These are phyloP conservation scores for Drosophila maculinotata DNA, from an alignment of 2,888 invertebrate genomes.

Conservation along the genomic window DNA sequence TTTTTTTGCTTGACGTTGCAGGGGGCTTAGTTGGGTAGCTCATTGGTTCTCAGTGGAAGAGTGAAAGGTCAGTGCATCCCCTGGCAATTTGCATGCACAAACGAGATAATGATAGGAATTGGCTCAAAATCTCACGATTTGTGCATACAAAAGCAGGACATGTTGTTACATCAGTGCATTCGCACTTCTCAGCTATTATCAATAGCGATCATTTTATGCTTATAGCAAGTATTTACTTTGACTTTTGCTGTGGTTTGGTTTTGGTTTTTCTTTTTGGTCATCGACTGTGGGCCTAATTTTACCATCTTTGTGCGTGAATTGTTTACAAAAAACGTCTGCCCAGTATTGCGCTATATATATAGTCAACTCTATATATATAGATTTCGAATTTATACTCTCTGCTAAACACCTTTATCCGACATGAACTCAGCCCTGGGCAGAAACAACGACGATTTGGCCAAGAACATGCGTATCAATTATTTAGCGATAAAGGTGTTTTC, in stretches of 20 bases:
- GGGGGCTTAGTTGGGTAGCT: constrained; percentile 56
- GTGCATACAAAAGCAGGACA: constrained; percentile 44
- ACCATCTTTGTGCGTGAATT: constrained; percentile 85
- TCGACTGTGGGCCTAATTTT: constrained; percentile 81
- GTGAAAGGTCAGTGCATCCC: constrained; percentile 22
- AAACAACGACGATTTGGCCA: constrained; percentile 83
- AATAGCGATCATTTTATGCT: constrained; percentile 69
- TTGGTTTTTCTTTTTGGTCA: constrained; percentile 40
- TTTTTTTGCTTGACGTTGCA: constrained; percentile 59
- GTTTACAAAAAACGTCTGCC: constrained; percentile 85
- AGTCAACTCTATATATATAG: constrained; percentile 30
- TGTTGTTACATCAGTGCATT: constrained; percentile 22
- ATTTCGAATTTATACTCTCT: constrained; percentile 15
- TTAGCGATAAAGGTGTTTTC: constrained; percentile 72
- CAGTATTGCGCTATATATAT: constrained; percentile 79
- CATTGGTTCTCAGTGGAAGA: constrained; percentile 37
- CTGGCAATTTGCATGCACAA: constrained; percentile 54
- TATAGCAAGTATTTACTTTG: constrained; percentile 25
- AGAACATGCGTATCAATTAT: constrained; percentile 78
- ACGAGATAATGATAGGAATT: constrained; percentile 31
- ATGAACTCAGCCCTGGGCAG: constrained; percentile 85
- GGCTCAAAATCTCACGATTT: constrained; percentile 45
- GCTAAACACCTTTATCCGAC: constrained; percentile 74
- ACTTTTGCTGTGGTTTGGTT: constrained; percentile 22
- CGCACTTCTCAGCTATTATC: constrained; percentile 24